Evolutionary conservation across 1,140 invertebrate species (phyloP), one percentile per base, ranked within the genome.

Genomic region (Zaprionus davidi): DNA sequence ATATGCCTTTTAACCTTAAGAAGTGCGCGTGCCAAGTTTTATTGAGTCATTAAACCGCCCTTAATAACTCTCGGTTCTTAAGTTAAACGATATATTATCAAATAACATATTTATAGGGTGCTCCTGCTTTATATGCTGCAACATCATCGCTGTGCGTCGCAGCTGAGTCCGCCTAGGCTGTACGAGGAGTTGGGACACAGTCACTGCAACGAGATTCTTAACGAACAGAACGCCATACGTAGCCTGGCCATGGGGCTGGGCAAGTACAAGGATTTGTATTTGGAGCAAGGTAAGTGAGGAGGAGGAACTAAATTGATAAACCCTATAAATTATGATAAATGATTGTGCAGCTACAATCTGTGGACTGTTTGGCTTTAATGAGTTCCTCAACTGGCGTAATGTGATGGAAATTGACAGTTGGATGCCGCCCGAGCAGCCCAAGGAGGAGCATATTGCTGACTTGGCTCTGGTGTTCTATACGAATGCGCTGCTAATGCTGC

Each of bases 351-450:
- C 80, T 44, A 86, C 83, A 49, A 82, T 92, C 41, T 92, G 90
- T 67, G 90, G 90, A 12, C 77, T 92, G 5, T 82, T 76, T 65
- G 90, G 90, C 11, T 92, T 77, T 70, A 87, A 82, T 58, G 90
- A 92, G 81, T 91, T 92, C 65, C 71, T 92, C 49, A 92, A 92
- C 72, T 90, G 86, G 90, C 82, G 79, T 28, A 91, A 85, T 69
- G 78, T 83, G 71, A 79, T 88, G 65, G 88, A 84, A 79, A 76
- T 91, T 66, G 82, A 72, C 69, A 91, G 74, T 73, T 91, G 88
- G 88, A 46, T 76, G 62, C 17, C 55, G n/a, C 7, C 66, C 28
- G 68, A 81, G 34, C 60, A 51, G 38, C 34, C 66, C 15, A 60
- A 68, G 64, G 68, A 44, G 44, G 55, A 81, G 63, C 90, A 92